A percentile compares a stretch with the other conserved stretches of the same genome.
phyloP scores from a whole-genome alignment of 2,888 invertebrate species.

The Drosophila picticornis region DNA sequence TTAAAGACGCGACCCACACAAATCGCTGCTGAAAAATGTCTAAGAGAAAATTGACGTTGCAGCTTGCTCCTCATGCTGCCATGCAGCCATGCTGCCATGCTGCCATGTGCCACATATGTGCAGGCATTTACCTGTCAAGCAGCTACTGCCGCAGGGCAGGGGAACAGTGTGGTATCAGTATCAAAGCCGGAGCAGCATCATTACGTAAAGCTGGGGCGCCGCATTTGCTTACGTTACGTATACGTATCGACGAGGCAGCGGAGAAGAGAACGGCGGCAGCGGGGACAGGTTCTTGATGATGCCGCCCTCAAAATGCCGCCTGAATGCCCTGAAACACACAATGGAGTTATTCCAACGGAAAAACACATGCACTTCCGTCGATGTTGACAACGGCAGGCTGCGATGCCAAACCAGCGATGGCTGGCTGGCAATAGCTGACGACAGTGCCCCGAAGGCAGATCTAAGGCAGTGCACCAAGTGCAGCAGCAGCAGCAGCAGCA shows the following conservation, averaged over 20 bases:
- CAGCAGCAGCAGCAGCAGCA: conserved; percentile 6
- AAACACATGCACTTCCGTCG: conserved; percentile 79
- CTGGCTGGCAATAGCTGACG: conserved; percentile 25
- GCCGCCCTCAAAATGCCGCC: conserved; percentile 65
- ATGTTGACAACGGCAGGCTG: conserved; percentile 67
- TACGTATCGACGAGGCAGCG: conserved; percentile 55
- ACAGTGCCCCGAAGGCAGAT: conserved; percentile 43
- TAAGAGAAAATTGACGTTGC: conserved; percentile 57
- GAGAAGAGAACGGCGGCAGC: conserved; percentile 1
- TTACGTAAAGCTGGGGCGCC: conserved; percentile 60
- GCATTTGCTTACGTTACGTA: conserved; percentile 70
- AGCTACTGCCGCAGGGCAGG: background rate
- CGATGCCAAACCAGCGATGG: conserved; percentile 32
- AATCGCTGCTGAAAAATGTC: conserved; percentile 68
- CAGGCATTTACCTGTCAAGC: conserved; percentile 54
- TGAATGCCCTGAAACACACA: conserved; percentile 75
- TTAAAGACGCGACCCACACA: conserved; percentile 54
- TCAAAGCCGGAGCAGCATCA: conserved; percentile 64
- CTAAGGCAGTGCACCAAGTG: conserved; percentile 34
- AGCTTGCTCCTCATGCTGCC: conserved; percentile 29
- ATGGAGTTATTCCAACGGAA: conserved; percentile 81
- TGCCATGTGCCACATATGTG: conserved; percentile 42
- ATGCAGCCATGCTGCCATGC: conserved; percentile 22
- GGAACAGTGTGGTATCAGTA: conserved; percentile 44
- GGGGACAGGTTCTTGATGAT: conserved; percentile 30